These are phyloP conservation scores for Pristiophorus japonicus DNA, from an alignment of 2,113 vertebrate species.

Conservation along the genomic window DNA sequence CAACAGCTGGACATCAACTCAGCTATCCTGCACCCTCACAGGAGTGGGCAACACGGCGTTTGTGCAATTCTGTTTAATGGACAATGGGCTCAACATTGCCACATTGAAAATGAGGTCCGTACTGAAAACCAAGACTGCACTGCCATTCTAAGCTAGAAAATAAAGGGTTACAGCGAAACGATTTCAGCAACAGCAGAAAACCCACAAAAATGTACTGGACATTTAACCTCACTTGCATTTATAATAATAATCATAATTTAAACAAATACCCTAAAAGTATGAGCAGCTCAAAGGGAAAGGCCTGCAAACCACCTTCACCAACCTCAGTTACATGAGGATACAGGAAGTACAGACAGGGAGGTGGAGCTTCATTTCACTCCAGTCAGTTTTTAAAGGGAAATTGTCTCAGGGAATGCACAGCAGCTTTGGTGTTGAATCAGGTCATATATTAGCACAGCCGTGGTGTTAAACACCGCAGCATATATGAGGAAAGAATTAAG, in stretches of 20 bases:
- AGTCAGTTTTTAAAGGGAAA: conserved; percentile 23
- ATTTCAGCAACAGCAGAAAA: neutral
- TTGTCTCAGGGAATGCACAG: neutral
- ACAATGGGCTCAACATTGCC: neutral
- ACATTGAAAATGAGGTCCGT: neutral
- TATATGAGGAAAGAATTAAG: neutral
- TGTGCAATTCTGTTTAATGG: neutral
- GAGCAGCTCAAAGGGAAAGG: neutral
- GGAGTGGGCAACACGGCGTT: neutral
- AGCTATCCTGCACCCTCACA: neutral
- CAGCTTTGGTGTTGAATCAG: neutral
- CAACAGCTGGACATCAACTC: neutral
- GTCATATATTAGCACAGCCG: neutral
- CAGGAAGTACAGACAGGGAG: neutral
- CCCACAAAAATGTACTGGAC: neutral
- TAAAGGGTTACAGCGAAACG: neutral
- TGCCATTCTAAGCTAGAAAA: neutral
- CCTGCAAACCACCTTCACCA: neutral
- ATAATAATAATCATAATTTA: conserved; percentile 17
- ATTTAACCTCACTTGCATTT: neutral
- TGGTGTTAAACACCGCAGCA: no score
- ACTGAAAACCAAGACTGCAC: neutral
- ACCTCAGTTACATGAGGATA: neutral
- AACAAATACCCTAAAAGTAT: neutral
- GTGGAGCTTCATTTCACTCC: neutral